Percentiles rank a stretch among this genome's conserved stretches.
These are phyloP conservation scores for Atherinosoma microstoma DNA, from an alignment of 2,797 vertebrate species.

Conservation along the genomic window DNA sequence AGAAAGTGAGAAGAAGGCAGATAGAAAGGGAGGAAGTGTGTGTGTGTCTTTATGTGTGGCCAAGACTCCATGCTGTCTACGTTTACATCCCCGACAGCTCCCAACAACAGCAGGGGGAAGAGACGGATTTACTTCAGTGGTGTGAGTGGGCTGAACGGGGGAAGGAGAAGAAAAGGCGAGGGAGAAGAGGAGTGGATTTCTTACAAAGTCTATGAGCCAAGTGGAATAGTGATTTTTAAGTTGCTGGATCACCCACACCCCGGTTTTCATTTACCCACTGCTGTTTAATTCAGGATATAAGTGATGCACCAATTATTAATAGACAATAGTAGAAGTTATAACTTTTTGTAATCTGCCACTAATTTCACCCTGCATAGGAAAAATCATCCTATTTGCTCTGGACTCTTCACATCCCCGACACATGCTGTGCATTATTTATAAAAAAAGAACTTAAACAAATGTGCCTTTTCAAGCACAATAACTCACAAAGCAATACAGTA, in stretches of 20 bases:
- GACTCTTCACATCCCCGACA: conserved; percentile 5
- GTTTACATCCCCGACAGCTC: conserved; percentile 69
- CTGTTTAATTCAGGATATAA: conserved; percentile 22
- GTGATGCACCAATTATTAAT: background rate
- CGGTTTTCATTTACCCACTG: conserved; percentile 13
- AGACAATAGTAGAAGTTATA: background rate
- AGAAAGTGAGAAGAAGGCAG: conserved; percentile 14
- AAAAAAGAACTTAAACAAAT: background rate
- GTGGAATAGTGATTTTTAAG: conserved; percentile 67
- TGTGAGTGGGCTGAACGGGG: conserved; percentile 63
- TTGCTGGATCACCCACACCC: conserved; percentile 50
- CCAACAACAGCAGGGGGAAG: conserved; percentile 62
- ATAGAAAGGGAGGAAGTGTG: conserved; percentile 14
- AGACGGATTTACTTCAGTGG: conserved; percentile 70
- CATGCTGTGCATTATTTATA: conserved; percentile 1
- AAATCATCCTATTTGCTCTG: background rate
- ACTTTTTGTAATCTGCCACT: background rate
- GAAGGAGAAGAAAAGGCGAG: conserved; percentile 56
- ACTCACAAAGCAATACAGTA: conserved; percentile 22
- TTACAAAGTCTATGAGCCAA: conserved; percentile 61
- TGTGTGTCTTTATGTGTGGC: conserved; percentile 58
- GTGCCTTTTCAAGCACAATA: conserved; percentile 28
- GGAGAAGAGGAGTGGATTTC: conserved; percentile 50
- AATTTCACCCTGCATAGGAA: background rate
- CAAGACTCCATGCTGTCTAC: conserved; percentile 59